phyloP scores from a whole-genome alignment of 2,888 invertebrate genomes.

The Villa cingulata region DNA sequence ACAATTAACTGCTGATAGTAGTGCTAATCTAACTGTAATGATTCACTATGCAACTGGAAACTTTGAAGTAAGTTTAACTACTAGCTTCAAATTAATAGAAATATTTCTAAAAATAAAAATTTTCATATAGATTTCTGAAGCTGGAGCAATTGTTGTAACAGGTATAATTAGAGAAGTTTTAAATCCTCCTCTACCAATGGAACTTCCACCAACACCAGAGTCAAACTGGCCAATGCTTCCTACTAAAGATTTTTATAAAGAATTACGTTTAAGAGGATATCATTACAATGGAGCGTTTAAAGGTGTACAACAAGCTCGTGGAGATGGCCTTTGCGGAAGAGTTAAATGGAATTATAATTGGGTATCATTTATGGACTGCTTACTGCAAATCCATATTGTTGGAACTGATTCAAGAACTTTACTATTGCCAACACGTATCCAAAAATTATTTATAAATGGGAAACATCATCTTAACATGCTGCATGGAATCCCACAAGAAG shows the following conservation, averaged over 20 bases:
- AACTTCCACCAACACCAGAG: constrained; percentile 16
- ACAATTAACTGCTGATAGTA: constrained; percentile 52
- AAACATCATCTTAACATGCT: constrained; percentile 43
- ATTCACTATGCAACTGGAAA: constrained; percentile 46
- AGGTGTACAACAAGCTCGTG: constrained; percentile 25
- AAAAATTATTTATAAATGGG: constrained; percentile 54
- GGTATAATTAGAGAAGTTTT: constrained; percentile 45
- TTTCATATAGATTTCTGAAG: constrained; percentile 45
- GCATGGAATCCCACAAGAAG: constrained; percentile 28
- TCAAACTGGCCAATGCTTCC: constrained; percentile 33
- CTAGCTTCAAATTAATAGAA: background rate
- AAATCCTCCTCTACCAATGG: constrained; percentile 17
- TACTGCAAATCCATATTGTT: constrained; percentile 70
- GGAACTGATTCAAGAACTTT: constrained; percentile 54
- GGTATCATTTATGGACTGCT: constrained; percentile 78
- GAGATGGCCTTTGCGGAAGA: constrained; percentile 30
- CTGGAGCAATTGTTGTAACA: constrained; percentile 53
- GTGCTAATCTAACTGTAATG: constrained; percentile 40
- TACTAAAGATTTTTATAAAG: constrained; percentile 54
- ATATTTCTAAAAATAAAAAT: too few relatives aligned
- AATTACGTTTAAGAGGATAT: constrained; percentile 56
- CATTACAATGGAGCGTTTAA: constrained; percentile 39
- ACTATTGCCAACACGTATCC: constrained; percentile 61
- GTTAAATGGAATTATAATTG: constrained; percentile 66
- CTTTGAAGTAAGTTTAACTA: constrained; percentile 39